phyloP scores from a whole-genome alignment of 2,113 vertebrate genomes.

The Melanerpes formicivorus region DNA sequence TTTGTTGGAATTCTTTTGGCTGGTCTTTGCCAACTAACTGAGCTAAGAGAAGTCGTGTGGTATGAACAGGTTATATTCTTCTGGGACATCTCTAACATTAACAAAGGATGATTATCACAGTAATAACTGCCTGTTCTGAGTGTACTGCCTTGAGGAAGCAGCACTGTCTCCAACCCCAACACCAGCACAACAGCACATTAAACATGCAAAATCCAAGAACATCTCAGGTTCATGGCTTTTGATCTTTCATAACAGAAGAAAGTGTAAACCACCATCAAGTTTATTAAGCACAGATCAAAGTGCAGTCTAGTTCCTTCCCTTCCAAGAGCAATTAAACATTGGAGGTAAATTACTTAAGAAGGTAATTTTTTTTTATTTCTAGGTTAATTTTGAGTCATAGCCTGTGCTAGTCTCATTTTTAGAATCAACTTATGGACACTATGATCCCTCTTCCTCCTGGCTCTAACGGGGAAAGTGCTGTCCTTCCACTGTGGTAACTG shows the following conservation, averaged over 20 bases:
- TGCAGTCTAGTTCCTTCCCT: slow-evolving; percentile 14
- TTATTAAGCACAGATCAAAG: slow-evolving; percentile 61
- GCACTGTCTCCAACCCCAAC: background rate
- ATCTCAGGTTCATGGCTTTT: slow-evolving; percentile 10
- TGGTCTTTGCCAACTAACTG: background rate
- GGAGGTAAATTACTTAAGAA: background rate
- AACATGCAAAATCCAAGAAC: slow-evolving; percentile 14
- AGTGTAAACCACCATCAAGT: slow-evolving; percentile 41
- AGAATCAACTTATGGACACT: background rate
- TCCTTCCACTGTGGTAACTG: background rate
- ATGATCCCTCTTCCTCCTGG: background rate
- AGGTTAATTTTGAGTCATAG: background rate
- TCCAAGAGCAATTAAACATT: slow-evolving; percentile 34
- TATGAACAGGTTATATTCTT: background rate
- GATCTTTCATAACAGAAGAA: slow-evolving; percentile 53
- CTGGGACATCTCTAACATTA: background rate
- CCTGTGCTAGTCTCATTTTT: background rate
- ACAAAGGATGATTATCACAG: background rate
- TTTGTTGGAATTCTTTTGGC: background rate
- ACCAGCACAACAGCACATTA: slow-evolving; percentile 21
- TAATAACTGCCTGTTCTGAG: background rate
- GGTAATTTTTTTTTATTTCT: background rate
- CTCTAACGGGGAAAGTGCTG: background rate
- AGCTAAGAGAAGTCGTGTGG: background rate
- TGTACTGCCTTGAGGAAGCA: background rate